These are phyloP conservation scores for Eleutherodactylus coqui DNA, from an alignment of 2,797 vertebrate genomes.

Conservation along the genomic window DNA sequence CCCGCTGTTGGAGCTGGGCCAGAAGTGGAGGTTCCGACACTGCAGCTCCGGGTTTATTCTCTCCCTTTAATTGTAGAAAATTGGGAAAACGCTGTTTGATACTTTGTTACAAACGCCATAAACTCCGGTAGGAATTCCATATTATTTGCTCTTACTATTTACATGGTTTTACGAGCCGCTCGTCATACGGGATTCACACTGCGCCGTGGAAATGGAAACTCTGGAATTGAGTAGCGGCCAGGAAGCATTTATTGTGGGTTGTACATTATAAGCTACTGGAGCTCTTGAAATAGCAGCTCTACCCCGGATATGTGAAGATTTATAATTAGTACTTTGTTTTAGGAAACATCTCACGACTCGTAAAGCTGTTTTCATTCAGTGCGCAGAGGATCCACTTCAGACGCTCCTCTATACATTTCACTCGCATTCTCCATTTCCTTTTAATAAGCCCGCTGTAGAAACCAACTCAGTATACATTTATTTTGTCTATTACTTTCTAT, in stretches of 20 bases:
- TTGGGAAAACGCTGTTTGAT: background rate
- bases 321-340: constrained; percentile 26
- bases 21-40: too few relatives aligned
- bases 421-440: background rate
- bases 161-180: background rate
- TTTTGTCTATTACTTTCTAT: background rate
- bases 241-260: constrained; percentile 29
- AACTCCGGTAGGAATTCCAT: background rate
- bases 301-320: constrained; percentile 19
- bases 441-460: too few relatives aligned
- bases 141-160: background rate
- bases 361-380: constrained; percentile 13
- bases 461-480: too few relatives aligned
- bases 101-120: background rate
- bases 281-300: background rate
- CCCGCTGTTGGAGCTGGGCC: too few relatives aligned
- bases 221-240: background rate
- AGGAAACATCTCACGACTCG: constrained; percentile 2
- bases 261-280: constrained; percentile 24
- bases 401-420: background rate
- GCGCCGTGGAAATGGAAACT: background rate
- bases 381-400: background rate
- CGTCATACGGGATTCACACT: constrained; percentile 11
- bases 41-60: too few relatives aligned
- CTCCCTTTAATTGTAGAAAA: background rate